Percentiles rank a stretch among this genome's conserved stretches.
Evolutionary conservation across 1,140 invertebrate species (phyloP).

Genomic region (Cyphomyrmex costatus): DNA sequence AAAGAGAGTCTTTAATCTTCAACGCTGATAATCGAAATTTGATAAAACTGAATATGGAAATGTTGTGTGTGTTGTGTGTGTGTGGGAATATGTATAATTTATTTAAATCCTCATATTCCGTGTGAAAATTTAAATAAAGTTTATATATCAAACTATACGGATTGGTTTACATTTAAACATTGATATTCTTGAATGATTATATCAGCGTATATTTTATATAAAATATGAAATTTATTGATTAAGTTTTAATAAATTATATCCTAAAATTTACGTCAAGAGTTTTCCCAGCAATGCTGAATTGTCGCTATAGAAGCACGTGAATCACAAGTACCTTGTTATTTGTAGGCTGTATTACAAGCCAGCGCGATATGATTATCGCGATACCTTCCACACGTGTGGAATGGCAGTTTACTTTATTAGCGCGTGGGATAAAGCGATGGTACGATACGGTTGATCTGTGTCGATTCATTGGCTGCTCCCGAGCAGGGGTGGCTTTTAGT

Average conservation of each 20-base stretch:
- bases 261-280: not conserved
- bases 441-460: slow-evolving; percentile 49
- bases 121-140: not conserved
- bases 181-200: not conserved
- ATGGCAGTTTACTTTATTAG: slow-evolving; percentile 56
- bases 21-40: not conserved
- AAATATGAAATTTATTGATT: not conserved
- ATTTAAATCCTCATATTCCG: too few relatives aligned
- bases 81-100: not conserved
- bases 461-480: slow-evolving; percentile 63
- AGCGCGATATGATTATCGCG: slow-evolving; percentile 27
- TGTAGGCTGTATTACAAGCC: slow-evolving; percentile 6
- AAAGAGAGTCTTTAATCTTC: not conserved
- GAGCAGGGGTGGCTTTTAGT: slow-evolving; percentile 65
- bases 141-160: not conserved
- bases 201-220: not conserved
- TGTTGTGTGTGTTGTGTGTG: too few relatives aligned
- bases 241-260: not conserved
- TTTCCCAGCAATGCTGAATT: not conserved
- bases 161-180: not conserved
- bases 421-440: slow-evolving; percentile 83
- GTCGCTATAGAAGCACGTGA: not conserved
- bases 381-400: not conserved
- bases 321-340: slow-evolving; percentile 1
- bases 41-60: not conserved